Percentiles rank a stretch among this genome's conserved stretches.
These are phyloP conservation scores for Motacilla alba DNA, from an alignment of 2,113 vertebrate species.

Conservation along the genomic window DNA sequence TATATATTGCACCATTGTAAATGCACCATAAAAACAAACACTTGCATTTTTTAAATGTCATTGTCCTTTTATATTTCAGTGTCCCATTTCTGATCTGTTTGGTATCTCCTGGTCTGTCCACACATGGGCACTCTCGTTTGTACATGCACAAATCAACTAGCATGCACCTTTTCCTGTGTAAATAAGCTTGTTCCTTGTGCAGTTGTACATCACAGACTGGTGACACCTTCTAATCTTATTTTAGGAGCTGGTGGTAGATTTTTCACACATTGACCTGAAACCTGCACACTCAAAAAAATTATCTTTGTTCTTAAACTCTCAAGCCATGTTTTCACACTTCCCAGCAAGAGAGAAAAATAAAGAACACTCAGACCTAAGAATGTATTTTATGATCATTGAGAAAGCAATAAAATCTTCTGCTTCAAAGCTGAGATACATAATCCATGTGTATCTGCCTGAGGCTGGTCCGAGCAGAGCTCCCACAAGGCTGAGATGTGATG, in stretches of 20 bases:
- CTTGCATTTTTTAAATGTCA: neutral
- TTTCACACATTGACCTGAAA: neutral
- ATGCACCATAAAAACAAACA: neutral
- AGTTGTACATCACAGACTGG: neutral
- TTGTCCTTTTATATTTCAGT: neutral
- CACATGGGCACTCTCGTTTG: neutral
- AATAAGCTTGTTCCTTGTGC: neutral
- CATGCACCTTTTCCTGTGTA: neutral
- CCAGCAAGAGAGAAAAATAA: neutral
- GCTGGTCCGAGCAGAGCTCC: neutral
- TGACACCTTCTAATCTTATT: neutral
- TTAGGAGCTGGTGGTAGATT: neutral
- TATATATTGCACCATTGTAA: neutral
- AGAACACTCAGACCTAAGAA: neutral
- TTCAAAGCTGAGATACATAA: neutral
- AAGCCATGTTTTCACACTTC: neutral
- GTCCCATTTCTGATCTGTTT: neutral
- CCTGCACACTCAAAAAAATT: fast-evolving
- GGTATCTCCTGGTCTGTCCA: neutral
- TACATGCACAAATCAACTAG: neutral
- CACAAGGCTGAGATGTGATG: neutral
- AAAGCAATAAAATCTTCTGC: neutral
- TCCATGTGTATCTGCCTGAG: neutral
- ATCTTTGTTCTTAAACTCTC: neutral
- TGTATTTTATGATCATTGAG: neutral